Evolutionary conservation across 2,888 invertebrate species (phyloP), one percentile per base, ranked within the genome.

Genomic region (Leptinotarsa tumamoca): DNA sequence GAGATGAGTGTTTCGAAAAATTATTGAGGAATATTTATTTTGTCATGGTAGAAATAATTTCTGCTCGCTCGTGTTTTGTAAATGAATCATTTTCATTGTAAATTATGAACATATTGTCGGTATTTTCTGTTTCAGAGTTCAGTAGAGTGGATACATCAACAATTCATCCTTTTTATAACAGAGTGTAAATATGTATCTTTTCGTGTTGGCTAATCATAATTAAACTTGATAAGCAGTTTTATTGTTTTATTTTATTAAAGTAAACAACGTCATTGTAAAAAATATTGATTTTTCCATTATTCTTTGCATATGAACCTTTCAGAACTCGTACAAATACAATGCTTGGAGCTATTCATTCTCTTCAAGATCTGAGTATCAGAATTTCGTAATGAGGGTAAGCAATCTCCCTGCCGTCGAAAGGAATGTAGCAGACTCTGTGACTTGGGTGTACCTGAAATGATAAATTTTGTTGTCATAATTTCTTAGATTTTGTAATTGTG

Each of bases 371-470:
- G 13, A 80, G 69, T 18, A 81, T 72, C 58, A 81, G 67, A 67
- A 81, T 79, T 78, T 81, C 81, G 49, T 81, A 81, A 13, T 80
- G 72, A 23, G 70, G 68, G 23, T 78, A 79, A n/a, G 68, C 73
- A 21, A 80, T 68, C 73, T 81, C 81, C 68, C 72, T 78, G 1
- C 81, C 81, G 70, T 77, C 81, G 61, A 79, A 81, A 54, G 81
- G 80, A 68, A 81, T 80, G 70, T 81, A 81, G 58, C 81, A 81
- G 2, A 70, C 68, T 49, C 77, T 72, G 63, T 81, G 81, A 50
- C 80, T 81, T 7, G 81, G 80, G 66, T 81, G 81, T 17, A 81
- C 75, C 81, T 81, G 71, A 27, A 80, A 81, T 33, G 61, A 66
- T 49, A 74, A 67, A 10, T 13, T 43, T 43, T 43, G 43, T 43